phyloP scores from a whole-genome alignment of 2,797 vertebrate genomes.

The Micromesistius poutassou region DNA sequence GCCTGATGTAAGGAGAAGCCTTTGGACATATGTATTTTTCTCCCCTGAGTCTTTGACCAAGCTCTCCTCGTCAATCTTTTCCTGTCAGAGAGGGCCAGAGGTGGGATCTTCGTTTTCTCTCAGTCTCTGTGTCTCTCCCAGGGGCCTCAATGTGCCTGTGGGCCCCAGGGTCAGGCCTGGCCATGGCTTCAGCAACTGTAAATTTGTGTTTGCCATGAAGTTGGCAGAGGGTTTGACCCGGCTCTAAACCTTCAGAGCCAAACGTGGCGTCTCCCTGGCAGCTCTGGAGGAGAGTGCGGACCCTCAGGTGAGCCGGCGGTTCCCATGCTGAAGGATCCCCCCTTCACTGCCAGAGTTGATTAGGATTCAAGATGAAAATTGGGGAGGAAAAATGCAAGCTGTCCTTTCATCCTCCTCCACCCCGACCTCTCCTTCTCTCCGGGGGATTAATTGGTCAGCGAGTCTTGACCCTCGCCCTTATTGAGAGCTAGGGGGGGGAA shows the following conservation, averaged over 20 bases:
- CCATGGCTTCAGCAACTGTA: slow-evolving; percentile 60
- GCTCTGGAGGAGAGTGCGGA: neutral
- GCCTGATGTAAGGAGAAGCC: slow-evolving; percentile 44
- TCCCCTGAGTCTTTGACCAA: slow-evolving; percentile 63
- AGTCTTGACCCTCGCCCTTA: slow-evolving; percentile 11
- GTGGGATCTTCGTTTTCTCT: slow-evolving; percentile 49
- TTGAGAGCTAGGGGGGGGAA: slow-evolving; percentile 24
- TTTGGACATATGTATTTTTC: slow-evolving; percentile 68
- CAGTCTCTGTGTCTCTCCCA: slow-evolving; percentile 46
- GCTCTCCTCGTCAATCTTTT: slow-evolving; percentile 67
- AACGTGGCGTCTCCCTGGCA: neutral
- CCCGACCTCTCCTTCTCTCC: slow-evolving; percentile 13
- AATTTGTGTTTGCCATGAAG: slow-evolving; percentile 13
- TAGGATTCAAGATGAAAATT: slow-evolving; percentile 7
- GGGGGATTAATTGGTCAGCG: slow-evolving; percentile 24
- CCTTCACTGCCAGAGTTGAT: slow-evolving; percentile 3
- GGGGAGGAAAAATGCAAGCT: neutral
- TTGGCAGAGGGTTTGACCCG: neutral
- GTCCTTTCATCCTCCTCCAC: slow-evolving; percentile 3
- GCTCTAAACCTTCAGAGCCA: neutral
- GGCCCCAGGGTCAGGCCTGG: slow-evolving; percentile 65
- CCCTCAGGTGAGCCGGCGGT: neutral
- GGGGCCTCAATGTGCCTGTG: slow-evolving; percentile 46
- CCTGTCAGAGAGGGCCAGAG: slow-evolving; percentile 64
- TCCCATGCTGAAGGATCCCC: neutral